Conservation (phyloP, 2,797 vertebrate species). For the Halcyon smyrnensis region DNA sequence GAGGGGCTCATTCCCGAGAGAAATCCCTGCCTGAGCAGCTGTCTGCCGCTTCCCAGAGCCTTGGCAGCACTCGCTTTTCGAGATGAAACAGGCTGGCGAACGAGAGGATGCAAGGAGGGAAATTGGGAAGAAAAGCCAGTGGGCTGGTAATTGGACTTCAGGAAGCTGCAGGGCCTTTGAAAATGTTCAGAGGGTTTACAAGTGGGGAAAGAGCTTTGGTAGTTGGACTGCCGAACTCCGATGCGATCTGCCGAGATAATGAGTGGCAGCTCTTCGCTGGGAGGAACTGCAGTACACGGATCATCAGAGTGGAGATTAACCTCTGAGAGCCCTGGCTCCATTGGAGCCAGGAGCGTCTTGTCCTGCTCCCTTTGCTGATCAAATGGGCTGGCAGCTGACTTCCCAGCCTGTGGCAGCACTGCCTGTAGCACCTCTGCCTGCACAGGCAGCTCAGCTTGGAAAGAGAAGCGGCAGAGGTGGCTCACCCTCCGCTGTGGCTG, state of each 20-base stretch:
- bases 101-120: slow-evolving; percentile 71
- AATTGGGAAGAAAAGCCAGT: slow-evolving; percentile 78
- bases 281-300: slow-evolving; percentile 66
- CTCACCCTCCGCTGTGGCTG: not conserved
- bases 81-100: slow-evolving; percentile 70
- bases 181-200: slow-evolving; percentile 81
- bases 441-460: not conserved
- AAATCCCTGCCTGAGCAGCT: not conserved
- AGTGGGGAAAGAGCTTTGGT: slow-evolving; percentile 78
- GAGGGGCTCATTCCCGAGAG: not conserved
- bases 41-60: not conserved
- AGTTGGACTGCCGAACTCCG: slow-evolving; percentile 71
- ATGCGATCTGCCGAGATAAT: slow-evolving; percentile 78
- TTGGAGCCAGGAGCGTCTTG: slow-evolving; percentile 12
- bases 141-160: slow-evolving; percentile 84
- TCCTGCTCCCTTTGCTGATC: slow-evolving; percentile 20
- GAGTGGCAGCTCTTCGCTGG: slow-evolving; percentile 74
- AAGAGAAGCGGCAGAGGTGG: too few relatives aligned
- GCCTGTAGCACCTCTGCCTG: not conserved
- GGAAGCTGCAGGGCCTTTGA: slow-evolving; percentile 81
- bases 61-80: not conserved
- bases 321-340: slow-evolving; percentile 60
- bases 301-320: slow-evolving; percentile 82
- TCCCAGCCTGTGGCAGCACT: not conserved
- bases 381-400: not conserved